A percentile compares a stretch with the other conserved stretches of the same genome.
Evolutionary conservation across 1,140 invertebrate species (phyloP).

Genomic region (Mylabris phalerata): DNA sequence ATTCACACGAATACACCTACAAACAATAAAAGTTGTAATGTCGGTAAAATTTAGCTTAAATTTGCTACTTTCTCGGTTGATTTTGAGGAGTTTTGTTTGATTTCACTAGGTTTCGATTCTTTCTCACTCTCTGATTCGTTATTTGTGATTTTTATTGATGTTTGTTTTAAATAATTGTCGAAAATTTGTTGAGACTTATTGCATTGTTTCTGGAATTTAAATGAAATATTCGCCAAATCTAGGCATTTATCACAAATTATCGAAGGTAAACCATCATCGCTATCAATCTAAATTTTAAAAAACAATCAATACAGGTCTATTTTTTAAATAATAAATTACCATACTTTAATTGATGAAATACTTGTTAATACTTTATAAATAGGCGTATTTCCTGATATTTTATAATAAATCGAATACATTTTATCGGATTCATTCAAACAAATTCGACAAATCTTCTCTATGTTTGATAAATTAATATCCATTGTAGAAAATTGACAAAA

Average conservation of each 20-base stretch:
- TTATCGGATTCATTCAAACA: conserved; percentile 23
- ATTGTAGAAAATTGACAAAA: too few species aligned
- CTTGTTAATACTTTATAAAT: conserved; percentile 24
- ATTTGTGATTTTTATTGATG: not conserved
- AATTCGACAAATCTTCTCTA: conserved; percentile 21
- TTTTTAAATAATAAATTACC: not conserved
- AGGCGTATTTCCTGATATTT: conserved; percentile 19
- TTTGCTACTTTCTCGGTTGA: not conserved
- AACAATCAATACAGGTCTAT: not conserved
- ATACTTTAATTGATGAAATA: conserved; percentile 25
- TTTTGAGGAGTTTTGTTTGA: not conserved
- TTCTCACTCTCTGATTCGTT: not conserved
- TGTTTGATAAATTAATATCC: too few species aligned
- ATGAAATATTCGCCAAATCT: conserved; percentile 22
- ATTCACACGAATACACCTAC: conserved; percentile 24
- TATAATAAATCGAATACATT: conserved; percentile 26
- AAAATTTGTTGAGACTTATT: conserved; percentile 26
- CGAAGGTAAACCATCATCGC: conserved; percentile 25
- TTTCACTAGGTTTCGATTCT: not conserved
- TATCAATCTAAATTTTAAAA: conserved; percentile 18
- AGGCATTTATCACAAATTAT: conserved; percentile 29
- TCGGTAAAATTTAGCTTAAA: not conserved
- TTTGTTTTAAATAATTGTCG: conserved; percentile 21
- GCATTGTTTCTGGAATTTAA: conserved; percentile 31
- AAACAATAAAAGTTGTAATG: not conserved